Base-by-base conservation (phyloP, 2,888 invertebrate species). In the Cerastis leucographa region DNA sequence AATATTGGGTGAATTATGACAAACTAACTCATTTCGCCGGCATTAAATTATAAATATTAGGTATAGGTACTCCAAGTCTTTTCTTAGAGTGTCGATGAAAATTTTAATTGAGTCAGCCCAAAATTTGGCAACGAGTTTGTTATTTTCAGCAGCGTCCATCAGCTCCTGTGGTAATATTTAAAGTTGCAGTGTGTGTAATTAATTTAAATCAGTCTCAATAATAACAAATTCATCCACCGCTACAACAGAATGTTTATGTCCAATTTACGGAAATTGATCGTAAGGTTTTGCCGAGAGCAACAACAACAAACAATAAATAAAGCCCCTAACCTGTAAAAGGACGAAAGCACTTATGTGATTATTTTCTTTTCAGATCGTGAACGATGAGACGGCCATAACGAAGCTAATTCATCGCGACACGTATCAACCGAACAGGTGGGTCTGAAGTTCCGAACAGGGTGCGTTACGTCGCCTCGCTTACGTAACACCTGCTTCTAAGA, bases 351-450 rank as follows among this genome's bases (percentile, higher is more conserved):
- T 85, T 85, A 84, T 59, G 78, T 85, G 76, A 81, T 81, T 74
- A 77, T 81, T 86, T 87, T 81, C 88, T 84, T 81, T 92, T 91
- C 93, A 93, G 93, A 90, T 91, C 68, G 75, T 71, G 81, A 78
- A 91, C 85, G 85, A 94, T 94, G 94, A 90, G 86, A 87, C 88
- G 74, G 83, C 93, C 92, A 89, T 93, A 92, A 92, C 90, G 86
- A 79, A 84, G 82, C 76, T 76, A 86, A 86, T 87, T 78, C 81
- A 77, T 83, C 89, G 88, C 86, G 90, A 89, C 90, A 90, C 89
- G 84, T 83, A 87, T 84, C 88, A 87, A 84, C 91, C 46, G 66
- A 93, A 93, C 94, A 94, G 94, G 94, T 94, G 93, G 88, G 94
- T 54, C 11, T n/a, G 54, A 54, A 54, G n/a, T 93, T 59, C 59